Conservation (phyloP, 2,113 vertebrate genomes). For the Pterocles burchelli region DNA sequence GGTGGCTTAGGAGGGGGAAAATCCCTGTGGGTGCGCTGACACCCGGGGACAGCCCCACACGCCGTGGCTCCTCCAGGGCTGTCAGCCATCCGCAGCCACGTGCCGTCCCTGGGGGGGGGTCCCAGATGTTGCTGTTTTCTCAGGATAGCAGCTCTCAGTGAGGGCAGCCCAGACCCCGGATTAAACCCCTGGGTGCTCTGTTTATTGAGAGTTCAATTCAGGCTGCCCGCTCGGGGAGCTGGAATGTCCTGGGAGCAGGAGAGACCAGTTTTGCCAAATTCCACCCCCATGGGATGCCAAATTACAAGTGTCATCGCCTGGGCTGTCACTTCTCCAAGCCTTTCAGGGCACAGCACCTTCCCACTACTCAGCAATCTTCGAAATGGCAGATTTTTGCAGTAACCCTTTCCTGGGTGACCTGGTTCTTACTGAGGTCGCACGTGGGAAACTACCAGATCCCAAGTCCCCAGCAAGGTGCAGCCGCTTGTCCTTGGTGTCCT, state of each 20-base stretch:
- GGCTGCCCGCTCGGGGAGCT: not conserved
- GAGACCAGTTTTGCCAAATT: constrained; percentile 63
- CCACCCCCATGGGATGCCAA: not conserved
- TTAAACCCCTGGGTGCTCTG: not conserved
- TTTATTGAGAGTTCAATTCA: not conserved
- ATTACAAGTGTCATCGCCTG: not conserved
- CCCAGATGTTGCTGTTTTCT: not conserved
- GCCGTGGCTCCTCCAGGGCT: not conserved
- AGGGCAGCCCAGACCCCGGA: not conserved
- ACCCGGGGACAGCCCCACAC: not conserved
- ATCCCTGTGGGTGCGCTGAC: accelerated
- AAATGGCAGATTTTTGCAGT: not conserved
- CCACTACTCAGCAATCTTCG: not conserved
- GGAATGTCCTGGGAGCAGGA: constrained; percentile 39
- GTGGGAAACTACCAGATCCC: not conserved
- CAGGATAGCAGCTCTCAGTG: accelerated
- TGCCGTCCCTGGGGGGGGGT: accelerated
- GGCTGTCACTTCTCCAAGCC: not conserved
- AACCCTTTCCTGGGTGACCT: not conserved
- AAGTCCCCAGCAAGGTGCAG: accelerated
- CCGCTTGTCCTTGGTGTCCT: not conserved
- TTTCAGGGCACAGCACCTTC: not conserved
- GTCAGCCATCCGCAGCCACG: not conserved
- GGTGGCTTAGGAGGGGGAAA: not conserved
- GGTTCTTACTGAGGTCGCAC: not conserved